Percentiles rank a stretch among this genome's conserved stretches.
Conservation (phyloP, 2,113 vertebrate species). For the Entelurus aequoreus region DNA sequence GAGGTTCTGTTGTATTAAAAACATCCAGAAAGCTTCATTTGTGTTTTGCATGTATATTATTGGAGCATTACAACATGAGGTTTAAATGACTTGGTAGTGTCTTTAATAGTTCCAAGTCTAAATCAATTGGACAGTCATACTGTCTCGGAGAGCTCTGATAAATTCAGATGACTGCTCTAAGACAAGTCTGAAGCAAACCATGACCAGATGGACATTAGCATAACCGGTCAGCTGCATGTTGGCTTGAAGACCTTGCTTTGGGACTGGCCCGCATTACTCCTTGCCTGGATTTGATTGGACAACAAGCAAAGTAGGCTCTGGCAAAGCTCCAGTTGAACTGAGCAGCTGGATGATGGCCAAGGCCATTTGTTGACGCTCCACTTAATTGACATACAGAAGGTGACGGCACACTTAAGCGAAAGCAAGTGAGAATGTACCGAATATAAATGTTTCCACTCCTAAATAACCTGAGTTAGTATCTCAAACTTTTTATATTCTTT, state of each 20-base stretch:
- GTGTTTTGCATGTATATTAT: neutral
- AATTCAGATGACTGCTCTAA: constrained; percentile 36
- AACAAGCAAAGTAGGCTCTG: constrained; percentile 33
- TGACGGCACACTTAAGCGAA: constrained; percentile 35
- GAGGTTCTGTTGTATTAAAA: neutral
- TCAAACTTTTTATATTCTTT: neutral
- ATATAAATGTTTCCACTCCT: neutral
- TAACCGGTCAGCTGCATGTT: constrained; percentile 47
- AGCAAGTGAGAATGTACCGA: constrained; percentile 1
- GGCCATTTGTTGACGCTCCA: constrained; percentile 52
- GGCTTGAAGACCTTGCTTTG: constrained; percentile 36
- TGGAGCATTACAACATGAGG: neutral
- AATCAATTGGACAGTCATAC: constrained; percentile 11
- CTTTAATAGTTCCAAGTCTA: constrained; percentile 2
- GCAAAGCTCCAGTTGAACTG: constrained; percentile 30
- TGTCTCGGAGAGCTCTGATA: constrained; percentile 15
- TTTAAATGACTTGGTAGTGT: neutral
- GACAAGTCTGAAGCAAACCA: constrained; percentile 36
- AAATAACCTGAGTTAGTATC: neutral
- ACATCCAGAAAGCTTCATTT: neutral
- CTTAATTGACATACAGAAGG: constrained; percentile 40
- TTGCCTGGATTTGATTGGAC: constrained; percentile 32
- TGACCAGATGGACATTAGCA: constrained; percentile 66
- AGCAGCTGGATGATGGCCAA: constrained; percentile 48
- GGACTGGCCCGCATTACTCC: constrained; percentile 41